These are phyloP conservation scores for Centruroides vittatus DNA, from an alignment of 1,140 invertebrate genomes.

Conservation along the genomic window DNA sequence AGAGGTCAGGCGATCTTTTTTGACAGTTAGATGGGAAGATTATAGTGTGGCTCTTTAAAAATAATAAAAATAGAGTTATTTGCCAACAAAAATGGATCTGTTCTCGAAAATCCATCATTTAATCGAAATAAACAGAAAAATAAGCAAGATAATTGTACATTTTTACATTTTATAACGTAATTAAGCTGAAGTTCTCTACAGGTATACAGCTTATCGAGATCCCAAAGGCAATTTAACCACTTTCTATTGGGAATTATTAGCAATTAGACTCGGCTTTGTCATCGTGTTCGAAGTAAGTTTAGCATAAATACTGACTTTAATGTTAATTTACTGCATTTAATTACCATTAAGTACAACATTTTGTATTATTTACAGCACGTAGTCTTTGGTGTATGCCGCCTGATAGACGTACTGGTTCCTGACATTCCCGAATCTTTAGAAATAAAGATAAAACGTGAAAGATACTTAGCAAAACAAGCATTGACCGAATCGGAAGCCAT, in stretches of 20 bases:
- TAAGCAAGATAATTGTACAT: too few species aligned
- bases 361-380: conserved; percentile 35
- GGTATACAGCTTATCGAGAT: conserved; percentile 46
- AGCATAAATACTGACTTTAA: neutral
- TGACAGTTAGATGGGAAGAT: too few species aligned
- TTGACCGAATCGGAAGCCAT: conserved; percentile 34
- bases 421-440: conserved; percentile 42
- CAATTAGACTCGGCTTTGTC: conserved; percentile 62
- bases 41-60: too few species aligned
- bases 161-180: too few species aligned
- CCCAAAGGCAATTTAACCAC: conserved; percentile 44
- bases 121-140: too few species aligned
- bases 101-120: too few species aligned
- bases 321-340: neutral
- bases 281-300: conserved; percentile 65
- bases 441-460: conserved; percentile 44
- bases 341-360: conserved; percentile 12
- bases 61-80: too few species aligned
- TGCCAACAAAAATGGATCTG: too few species aligned
- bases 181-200: conserved; percentile 10
- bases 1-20: too few species aligned
- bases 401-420: conserved; percentile 43
- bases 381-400: conserved; percentile 40
- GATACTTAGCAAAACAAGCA: conserved; percentile 46
- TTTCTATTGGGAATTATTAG: conserved; percentile 63